Evolutionary conservation across 2,113 vertebrate genomes (phyloP).

Genomic region (Syngnathus floridae): DNA sequence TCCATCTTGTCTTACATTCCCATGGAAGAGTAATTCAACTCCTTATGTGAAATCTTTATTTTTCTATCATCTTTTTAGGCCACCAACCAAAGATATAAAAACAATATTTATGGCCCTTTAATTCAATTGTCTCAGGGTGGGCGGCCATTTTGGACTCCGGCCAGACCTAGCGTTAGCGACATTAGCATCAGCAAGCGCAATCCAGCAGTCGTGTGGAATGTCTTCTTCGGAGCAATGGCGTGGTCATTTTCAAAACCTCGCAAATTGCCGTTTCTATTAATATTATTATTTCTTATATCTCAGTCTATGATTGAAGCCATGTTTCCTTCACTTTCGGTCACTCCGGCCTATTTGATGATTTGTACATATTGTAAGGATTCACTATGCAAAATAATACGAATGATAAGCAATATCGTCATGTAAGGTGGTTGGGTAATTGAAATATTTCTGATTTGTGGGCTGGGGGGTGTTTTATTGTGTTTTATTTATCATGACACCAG

Average conservation of each 20-base stretch:
- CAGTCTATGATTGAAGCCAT: not conserved
- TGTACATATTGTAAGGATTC: not conserved
- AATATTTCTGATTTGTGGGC: not conserved
- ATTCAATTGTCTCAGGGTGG: constrained; percentile 2
- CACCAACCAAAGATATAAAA: constrained; percentile 44
- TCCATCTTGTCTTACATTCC: constrained; percentile 82
- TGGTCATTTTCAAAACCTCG: not conserved
- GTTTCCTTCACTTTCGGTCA: not conserved
- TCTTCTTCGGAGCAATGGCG: not conserved
- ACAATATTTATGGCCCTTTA: not conserved
- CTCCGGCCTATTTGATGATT: not conserved
- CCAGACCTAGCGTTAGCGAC: not conserved
- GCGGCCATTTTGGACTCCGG: not conserved
- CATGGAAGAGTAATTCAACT: constrained; percentile 70
- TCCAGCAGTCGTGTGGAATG: not conserved
- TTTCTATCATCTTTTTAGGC: constrained; percentile 1
- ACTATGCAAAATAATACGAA: not conserved
- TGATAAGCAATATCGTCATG: not conserved
- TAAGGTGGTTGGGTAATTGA: not conserved
- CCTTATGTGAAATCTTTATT: not conserved
- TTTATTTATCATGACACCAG: too few relatives aligned
- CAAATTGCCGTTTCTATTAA: not conserved
- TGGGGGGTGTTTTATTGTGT: not conserved
- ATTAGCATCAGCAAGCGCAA: not conserved
- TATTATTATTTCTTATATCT: not conserved